Percentiles rank a stretch among this genome's conserved stretches.
Conservation (phyloP, 2,113 vertebrate species). For the Nothobranchius furzeri region DNA sequence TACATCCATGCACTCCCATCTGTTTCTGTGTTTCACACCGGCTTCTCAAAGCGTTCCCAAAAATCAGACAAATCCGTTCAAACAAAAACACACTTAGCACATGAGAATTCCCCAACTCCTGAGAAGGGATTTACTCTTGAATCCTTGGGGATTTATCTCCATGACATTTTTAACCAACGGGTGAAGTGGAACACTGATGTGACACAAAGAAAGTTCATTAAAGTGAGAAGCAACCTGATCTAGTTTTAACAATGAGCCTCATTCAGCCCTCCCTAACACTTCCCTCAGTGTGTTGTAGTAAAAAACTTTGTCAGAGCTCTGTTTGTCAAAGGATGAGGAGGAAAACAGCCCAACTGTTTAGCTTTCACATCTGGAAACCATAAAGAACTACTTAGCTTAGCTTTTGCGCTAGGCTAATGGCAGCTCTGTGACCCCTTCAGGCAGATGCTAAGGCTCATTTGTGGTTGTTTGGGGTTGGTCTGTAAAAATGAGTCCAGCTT, state of each 20-base stretch:
- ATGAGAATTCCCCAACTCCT: conserved; percentile 25
- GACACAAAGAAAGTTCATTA: conserved; percentile 17
- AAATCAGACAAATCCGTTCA: conserved; percentile 31
- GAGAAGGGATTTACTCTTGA: conserved; percentile 29
- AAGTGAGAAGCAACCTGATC: conserved; percentile 35
- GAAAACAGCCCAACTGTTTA: conserved; percentile 61
- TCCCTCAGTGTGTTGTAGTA: conserved; percentile 14
- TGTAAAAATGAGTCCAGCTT: too few relatives aligned
- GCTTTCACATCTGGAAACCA: conserved; percentile 70
- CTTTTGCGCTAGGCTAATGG: conserved; percentile 29
- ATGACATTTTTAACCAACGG: conserved; percentile 20
- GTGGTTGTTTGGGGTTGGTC: conserved; percentile 36
- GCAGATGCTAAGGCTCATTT: conserved; percentile 49
- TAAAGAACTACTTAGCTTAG: conserved; percentile 45
- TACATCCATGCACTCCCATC: conserved; percentile 46
- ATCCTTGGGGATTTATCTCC: conserved; percentile 38
- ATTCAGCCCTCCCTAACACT: conserved; percentile 50
- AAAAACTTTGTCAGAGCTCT: conserved; percentile 16
- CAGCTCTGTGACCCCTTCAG: conserved; percentile 7
- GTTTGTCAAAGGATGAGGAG: conserved; percentile 49
- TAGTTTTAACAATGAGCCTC: conserved; percentile 47
- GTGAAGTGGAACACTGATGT: conserved; percentile 18
- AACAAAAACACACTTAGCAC: conserved; percentile 13
- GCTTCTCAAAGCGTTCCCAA: conserved; percentile 34
- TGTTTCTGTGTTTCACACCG: conserved; percentile 58